phyloP scores from a whole-genome alignment of 1,140 invertebrate species.

The Drosophila erecta region DNA sequence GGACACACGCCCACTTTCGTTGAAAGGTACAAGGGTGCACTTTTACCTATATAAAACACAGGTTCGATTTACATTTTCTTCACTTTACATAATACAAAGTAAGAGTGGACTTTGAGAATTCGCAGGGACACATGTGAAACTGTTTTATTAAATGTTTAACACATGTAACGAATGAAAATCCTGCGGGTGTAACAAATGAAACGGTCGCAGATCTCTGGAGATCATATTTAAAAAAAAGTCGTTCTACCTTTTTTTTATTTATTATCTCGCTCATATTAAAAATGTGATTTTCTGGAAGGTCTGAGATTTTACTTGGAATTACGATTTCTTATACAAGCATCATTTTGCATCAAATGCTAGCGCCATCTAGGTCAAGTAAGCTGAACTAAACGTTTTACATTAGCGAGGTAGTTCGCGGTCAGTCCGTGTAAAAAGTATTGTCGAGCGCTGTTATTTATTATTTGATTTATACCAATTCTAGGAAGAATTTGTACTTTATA shows the following conservation, averaged over 20 bases:
- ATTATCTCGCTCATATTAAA: too few species aligned
- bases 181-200: too few species aligned
- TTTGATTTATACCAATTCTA: too few species aligned
- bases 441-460: neutral
- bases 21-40: neutral
- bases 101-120: constrained; percentile 2
- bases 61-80: neutral
- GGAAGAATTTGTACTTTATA: too few species aligned
- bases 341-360: neutral
- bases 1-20: constrained; percentile 47
- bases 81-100: neutral
- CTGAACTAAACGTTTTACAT: neutral
- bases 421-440: neutral
- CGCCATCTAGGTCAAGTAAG: neutral
- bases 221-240: too few species aligned
- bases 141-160: too few species aligned
- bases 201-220: too few species aligned
- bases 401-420: neutral
- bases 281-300: too few species aligned
- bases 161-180: too few species aligned
- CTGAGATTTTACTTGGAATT: too few species aligned
- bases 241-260: too few species aligned
- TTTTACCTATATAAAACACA: neutral
- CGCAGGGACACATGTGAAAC: neutral
- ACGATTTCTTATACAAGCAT: too few species aligned